Evolutionary conservation across 2,797 vertebrate genomes (phyloP), one percentile per base, ranked within the genome.

Genomic region (Uromys caudimaculatus): DNA sequence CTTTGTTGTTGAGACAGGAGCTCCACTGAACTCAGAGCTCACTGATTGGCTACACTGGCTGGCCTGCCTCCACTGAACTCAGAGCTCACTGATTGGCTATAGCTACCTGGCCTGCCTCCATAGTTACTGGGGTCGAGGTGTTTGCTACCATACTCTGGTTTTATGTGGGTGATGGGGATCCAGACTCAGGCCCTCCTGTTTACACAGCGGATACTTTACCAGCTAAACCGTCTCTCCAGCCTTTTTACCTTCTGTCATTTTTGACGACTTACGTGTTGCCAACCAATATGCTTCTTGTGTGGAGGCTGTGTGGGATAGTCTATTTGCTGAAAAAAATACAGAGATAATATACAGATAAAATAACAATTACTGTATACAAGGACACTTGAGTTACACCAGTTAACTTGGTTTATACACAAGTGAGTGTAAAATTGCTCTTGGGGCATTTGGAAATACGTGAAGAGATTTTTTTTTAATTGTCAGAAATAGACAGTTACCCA

Each of bases 381-480:
- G 92, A 86, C 58, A 88, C 44, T 89, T 81, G 41, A 60, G 81
- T 85, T 64, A 76, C 29, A 41, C 21, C 4, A 2, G 54, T 91
- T 54, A 50, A 44, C 44, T 64, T 23, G 35, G 67, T 52, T 82
- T 92, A 44, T 11, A 91, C 32, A 83, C 73, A 93, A 12, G 8
- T 58, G 47, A 84, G 44, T 71, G 50, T 47, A 3, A 19, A 86
- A 94, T 94, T 94, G 16, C 44, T 67, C 35, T 32, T 64, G 56
- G 58, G 27, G 73, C 71, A 50, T 78, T 88, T 96, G 79, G 17
- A 69, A 95, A 38, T 41, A 19, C 83, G 19, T 90, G 35, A 14
- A 76, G 89, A 38, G 88, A 24, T 67, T 93, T 85, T 78, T 19
- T 75, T 91, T 82, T 85, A 41, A 35, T 87, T 90, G 77, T 87